Percentiles rank a stretch among this genome's conserved stretches.
Evolutionary conservation across 2,113 vertebrate species (phyloP).

Genomic region (Silurus glanis): DNA sequence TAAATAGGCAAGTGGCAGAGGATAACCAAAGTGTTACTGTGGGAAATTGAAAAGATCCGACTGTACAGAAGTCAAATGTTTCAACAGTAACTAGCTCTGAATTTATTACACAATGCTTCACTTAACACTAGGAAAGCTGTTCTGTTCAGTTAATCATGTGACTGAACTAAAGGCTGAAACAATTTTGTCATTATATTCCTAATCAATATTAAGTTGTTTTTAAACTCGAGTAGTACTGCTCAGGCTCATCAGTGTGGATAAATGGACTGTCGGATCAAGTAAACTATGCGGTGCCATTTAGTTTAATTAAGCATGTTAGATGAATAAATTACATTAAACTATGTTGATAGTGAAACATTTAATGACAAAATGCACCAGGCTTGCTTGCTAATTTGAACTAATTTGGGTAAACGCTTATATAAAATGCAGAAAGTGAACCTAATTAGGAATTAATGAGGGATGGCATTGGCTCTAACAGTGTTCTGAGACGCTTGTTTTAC

Average conservation of each 20-base stretch:
- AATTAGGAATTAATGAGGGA: background rate
- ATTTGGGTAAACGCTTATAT: background rate
- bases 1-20: constrained; percentile 66
- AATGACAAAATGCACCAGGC: background rate
- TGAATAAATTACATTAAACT: constrained; percentile 9
- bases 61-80: background rate
- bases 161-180: background rate
- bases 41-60: constrained; percentile 50
- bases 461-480: constrained; percentile 9
- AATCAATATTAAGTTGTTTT: background rate
- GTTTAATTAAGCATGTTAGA: background rate
- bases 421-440: background rate
- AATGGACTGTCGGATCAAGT: background rate
- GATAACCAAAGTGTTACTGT: constrained; percentile 52
- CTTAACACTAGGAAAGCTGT: background rate
- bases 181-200: background rate
- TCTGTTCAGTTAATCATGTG: background rate
- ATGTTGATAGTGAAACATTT: background rate
- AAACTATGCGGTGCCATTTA: background rate
- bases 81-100: constrained; percentile 3
- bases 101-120: background rate
- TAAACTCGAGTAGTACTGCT: background rate
- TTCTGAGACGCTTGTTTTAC: background rate
- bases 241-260: background rate
- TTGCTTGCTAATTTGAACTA: background rate